Percentiles rank a stretch among this genome's conserved stretches.
phyloP scores from a whole-genome alignment of 37 sponge, comb jelly and placozoan species.

The Theonella swinhoei region DNA sequence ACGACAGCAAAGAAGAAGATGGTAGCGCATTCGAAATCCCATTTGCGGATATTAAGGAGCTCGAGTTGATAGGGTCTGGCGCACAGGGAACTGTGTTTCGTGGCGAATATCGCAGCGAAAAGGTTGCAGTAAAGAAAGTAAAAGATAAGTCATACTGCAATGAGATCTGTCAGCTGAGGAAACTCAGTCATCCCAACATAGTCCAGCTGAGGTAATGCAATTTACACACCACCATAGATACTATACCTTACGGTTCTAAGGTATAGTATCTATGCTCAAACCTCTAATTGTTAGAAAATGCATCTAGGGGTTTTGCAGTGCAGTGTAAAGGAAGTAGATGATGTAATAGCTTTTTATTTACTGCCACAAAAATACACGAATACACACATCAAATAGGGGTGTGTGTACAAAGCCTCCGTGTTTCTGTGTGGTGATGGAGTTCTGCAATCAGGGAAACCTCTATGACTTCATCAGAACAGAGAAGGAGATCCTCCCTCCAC shows the following conservation, averaged over 20 bases:
- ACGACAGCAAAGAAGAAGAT: background rate
- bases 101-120: conserved; percentile 61
- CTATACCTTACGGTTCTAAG: too few relatives aligned
- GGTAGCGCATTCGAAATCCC: conserved; percentile 54
- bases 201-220: conserved; percentile 76
- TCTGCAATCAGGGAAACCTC: conserved; percentile 73
- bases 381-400: too few relatives aligned
- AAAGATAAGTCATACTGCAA: conserved; percentile 57
- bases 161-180: conserved; percentile 64
- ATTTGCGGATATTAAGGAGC: conserved; percentile 76
- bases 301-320: too few relatives aligned
- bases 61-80: conserved; percentile 77
- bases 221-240: too few relatives aligned
- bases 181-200: conserved; percentile 77
- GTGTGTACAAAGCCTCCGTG: conserved; percentile 76
- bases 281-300: too few relatives aligned
- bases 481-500: conserved; percentile 70
- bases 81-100: conserved; percentile 83
- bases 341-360: too few relatives aligned
- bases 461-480: conserved; percentile 66
- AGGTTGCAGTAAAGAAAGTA: conserved; percentile 88
- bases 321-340: too few relatives aligned
- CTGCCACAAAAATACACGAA: too few relatives aligned
- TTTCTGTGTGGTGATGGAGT: conserved; percentile 89
- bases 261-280: too few relatives aligned